Evolutionary conservation across 37 sponge, comb jelly and placozoan genomes (phyloP), one percentile per base, ranked within the genome.

Genomic region (Dysidea cf. avara): DNA sequence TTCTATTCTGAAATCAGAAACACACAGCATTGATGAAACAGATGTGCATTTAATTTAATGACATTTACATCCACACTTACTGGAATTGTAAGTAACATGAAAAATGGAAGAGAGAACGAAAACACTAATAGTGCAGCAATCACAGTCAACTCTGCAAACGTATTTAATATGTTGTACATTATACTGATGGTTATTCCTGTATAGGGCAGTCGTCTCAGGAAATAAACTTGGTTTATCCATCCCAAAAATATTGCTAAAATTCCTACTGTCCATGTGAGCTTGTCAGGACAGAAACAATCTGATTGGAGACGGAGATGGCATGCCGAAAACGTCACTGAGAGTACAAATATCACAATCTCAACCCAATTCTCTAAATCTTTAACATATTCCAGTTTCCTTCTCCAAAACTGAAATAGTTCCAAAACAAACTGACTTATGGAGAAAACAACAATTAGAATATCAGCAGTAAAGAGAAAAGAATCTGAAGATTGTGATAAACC

Each of bases 231-330:
- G 39, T 76, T 76, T 17, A 76, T 33, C 76, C 76, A 76, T 1
- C 38, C 64, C 37, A 64, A 39, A 39, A 76, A 76, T 14, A 76
- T 5, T 0, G 54, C 51, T 3, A 76, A 39, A 12, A 53, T 53
- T 43, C 76, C 76, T 33, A 64, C 9, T 36, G 64, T 64, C 76
- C 76, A 76, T 31, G 53, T 53, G 52, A 39, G 53, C 25, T 31
- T 0, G 20, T 37, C 11, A 24, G 55, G 18, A 21, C 76, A 76
- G 31, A 36, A 35, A 18, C 76, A 76, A 13, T 53, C n/a, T 21
- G 52, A 31, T 7, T 33, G n/a, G n/a, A n/a, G n/a, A n/a, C n/a
- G 32, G 53, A 76, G 53, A n/a, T n/a, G n/a, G 1, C 33, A 11
- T 1, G 38, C 33, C 29, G 54, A 53, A 48, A 64, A 76, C 1